Conservation (phyloP, 1,140 invertebrate species). For the Drosophila pseudoobscura region DNA sequence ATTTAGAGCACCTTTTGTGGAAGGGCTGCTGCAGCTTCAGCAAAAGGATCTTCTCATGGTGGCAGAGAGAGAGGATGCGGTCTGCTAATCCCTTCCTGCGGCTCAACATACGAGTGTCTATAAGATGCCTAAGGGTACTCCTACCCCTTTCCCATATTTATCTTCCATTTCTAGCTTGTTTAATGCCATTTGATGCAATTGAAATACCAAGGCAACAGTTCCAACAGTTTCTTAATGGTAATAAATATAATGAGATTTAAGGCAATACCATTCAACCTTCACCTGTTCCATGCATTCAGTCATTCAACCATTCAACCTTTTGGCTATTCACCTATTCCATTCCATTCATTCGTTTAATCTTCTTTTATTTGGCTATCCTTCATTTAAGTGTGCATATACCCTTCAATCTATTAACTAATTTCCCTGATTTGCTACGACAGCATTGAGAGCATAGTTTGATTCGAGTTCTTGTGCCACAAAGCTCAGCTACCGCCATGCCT, state of each 20-base stretch:
- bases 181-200: conserved; percentile 75
- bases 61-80: conserved; percentile 6
- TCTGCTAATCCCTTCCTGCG: conserved; percentile 25
- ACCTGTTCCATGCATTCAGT: too few relatives aligned
- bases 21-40: not conserved
- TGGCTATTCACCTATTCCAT: not conserved
- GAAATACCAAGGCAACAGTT: conserved; percentile 65
- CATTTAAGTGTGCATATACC: too few relatives aligned
- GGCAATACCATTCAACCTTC: too few relatives aligned
- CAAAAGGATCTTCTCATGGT: conserved; percentile 1
- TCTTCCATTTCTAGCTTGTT: conserved; percentile 70
- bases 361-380: not conserved
- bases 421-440: too few relatives aligned
- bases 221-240: conserved; percentile 58
- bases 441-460: not conserved
- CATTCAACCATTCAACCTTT: too few relatives aligned
- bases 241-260: conserved; percentile 33
- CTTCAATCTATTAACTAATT: too few relatives aligned
- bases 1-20: not conserved
- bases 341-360: not conserved
- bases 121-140: conserved; percentile 43
- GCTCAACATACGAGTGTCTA: conserved; percentile 19
- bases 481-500: not conserved
- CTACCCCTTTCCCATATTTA: conserved; percentile 43
- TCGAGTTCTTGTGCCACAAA: conserved; percentile 15